Evolutionary conservation across 2,888 invertebrate genomes (phyloP).

Genomic region (Plagodis pulveraria): DNA sequence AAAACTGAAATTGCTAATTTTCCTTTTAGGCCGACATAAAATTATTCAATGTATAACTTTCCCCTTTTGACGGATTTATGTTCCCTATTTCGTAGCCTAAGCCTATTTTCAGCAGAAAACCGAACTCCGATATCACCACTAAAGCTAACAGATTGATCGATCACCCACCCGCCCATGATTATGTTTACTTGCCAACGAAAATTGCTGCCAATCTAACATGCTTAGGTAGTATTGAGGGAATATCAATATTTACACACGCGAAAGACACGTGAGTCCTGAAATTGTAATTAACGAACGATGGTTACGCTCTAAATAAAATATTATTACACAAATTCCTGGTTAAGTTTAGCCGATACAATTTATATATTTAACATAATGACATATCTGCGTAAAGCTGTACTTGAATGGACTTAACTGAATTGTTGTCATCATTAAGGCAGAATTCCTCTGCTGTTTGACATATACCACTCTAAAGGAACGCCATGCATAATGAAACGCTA

Average conservation of each 20-base stretch:
- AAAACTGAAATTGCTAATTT: too few relatives aligned
- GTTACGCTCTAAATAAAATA: too few relatives aligned
- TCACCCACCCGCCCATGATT: constrained; percentile 10
- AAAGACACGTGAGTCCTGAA: background rate
- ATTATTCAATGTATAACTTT: background rate
- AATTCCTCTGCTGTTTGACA: too few relatives aligned
- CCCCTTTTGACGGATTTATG: background rate
- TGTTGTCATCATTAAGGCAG: too few relatives aligned
- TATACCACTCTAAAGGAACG: too few relatives aligned
- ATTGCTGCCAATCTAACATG: constrained; percentile 15
- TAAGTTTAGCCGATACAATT: too few relatives aligned
- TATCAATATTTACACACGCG: background rate
- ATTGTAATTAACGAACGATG: background rate
- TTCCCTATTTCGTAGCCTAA: background rate
- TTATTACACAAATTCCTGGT: too few relatives aligned
- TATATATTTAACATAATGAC: too few relatives aligned
- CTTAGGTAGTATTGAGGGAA: constrained; percentile 3
- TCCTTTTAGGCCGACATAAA: too few relatives aligned
- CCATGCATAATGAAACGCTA: too few relatives aligned
- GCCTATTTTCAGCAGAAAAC: background rate
- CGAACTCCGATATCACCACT: background rate
- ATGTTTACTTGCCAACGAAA: constrained; percentile 16
- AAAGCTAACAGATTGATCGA: constrained; percentile 14
- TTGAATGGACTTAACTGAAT: too few relatives aligned
- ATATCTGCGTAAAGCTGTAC: too few relatives aligned